Conservation (phyloP, 1,140 invertebrate genomes). For the Rhopalosiphum padi region DNA sequence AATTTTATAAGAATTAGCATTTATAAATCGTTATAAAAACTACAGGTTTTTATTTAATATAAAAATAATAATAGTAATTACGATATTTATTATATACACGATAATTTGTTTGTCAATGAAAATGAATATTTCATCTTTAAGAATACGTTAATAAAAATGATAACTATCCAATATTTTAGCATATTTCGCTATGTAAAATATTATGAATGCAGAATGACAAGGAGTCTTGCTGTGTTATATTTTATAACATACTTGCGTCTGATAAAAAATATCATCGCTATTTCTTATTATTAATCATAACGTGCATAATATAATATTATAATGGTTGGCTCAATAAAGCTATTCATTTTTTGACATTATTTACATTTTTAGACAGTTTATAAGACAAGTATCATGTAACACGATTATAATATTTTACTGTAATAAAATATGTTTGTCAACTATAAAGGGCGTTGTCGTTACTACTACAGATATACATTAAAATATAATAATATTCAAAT, state of each 20-base stretch:
- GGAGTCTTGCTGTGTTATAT: not conserved
- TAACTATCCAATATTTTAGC: not conserved
- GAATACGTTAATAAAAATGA: not conserved
- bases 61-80: not conserved
- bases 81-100: not conserved
- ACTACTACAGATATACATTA: not conserved
- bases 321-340: constrained; percentile 29
- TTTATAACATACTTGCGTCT: not conserved
- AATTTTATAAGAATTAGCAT: not conserved
- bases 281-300: constrained; percentile 29
- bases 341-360: constrained; percentile 38
- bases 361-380: constrained; percentile 44
- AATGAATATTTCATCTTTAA: not conserved
- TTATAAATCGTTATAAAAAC: not conserved
- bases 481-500: not conserved
- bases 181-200: not conserved
- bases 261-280: constrained; percentile 34
- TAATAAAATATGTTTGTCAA: constrained; percentile 32
- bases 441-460: not conserved
- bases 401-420: constrained; percentile 46
- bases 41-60: too few relatives aligned
- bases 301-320: not conserved
- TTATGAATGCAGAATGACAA: not conserved
- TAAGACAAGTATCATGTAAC: constrained; percentile 33
- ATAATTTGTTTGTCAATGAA: not conserved